Conservation (phyloP, 2,113 vertebrate species). For the Raja brachyura region DNA sequence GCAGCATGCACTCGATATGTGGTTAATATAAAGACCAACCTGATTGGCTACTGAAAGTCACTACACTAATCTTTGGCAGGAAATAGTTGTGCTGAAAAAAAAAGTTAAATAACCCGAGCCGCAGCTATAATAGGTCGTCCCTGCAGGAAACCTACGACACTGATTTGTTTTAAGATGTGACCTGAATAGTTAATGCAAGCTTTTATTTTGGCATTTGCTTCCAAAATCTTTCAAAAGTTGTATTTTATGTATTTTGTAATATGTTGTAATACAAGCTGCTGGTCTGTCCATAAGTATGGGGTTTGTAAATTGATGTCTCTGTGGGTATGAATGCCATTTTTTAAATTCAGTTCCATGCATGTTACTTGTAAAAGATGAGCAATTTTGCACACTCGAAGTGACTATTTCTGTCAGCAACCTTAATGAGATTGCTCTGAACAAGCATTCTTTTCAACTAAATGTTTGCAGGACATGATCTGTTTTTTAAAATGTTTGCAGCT, state of each 20-base stretch:
- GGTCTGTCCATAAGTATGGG: neutral
- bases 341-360: neutral
- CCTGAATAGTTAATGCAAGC: neutral
- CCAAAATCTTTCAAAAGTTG: neutral
- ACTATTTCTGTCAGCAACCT: neutral
- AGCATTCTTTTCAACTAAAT: neutral
- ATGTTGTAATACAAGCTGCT: neutral
- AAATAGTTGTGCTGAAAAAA: slow-evolving; percentile 13
- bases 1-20: neutral
- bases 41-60: slow-evolving; percentile 23
- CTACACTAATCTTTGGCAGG: neutral
- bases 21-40: slow-evolving; percentile 12
- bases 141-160: neutral
- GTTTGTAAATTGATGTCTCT: neutral
- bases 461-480: neutral
- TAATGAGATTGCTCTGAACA: neutral
- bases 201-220: neutral
- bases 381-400: neutral
- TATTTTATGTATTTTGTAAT: neutral
- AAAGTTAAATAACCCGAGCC: neutral
- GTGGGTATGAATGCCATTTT: neutral
- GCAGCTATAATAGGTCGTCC: neutral
- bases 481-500: neutral
- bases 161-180: neutral
- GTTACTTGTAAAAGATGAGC: neutral